Conservation (phyloP, 2,113 vertebrate species). For the Sporophila hypoxantha region DNA sequence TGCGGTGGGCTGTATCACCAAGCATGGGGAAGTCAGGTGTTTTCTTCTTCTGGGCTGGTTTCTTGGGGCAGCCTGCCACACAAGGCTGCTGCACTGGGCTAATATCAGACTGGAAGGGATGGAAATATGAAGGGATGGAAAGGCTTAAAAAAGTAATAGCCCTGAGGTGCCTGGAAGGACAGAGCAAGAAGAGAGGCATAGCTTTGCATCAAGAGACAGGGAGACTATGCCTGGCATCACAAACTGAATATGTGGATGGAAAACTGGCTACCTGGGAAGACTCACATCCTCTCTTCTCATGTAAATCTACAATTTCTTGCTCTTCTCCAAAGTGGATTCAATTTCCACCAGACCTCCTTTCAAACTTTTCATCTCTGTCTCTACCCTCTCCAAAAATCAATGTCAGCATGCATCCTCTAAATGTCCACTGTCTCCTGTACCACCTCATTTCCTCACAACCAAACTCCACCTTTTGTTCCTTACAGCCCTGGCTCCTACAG, state of each 20-base stretch:
- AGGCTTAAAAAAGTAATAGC: not conserved
- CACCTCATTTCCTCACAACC: not conserved
- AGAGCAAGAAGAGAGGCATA: not conserved
- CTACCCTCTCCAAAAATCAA: not conserved
- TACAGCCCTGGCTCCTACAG: not conserved
- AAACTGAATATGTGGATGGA: not conserved
- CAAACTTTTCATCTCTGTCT: not conserved
- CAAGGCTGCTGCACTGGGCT: not conserved
- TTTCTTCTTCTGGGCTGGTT: not conserved
- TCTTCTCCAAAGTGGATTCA: not conserved
- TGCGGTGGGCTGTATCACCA: not conserved
- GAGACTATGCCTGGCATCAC: not conserved
- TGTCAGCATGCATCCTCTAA: not conserved
- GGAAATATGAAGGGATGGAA: not conserved
- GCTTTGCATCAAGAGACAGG: not conserved
- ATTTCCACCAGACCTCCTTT: not conserved
- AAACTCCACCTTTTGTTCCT: not conserved
- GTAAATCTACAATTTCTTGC: not conserved
- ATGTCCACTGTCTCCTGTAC: not conserved
- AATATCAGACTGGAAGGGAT: not conserved
- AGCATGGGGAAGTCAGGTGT: accelerated
- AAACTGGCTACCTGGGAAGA: not conserved
- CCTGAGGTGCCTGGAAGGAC: not conserved
- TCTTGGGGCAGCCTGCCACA: not conserved
- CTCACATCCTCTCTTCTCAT: not conserved